Evolutionary conservation across 1,140 invertebrate genomes (phyloP), one percentile per base, ranked within the genome.

Genomic region (Tetraneura akinire): DNA sequence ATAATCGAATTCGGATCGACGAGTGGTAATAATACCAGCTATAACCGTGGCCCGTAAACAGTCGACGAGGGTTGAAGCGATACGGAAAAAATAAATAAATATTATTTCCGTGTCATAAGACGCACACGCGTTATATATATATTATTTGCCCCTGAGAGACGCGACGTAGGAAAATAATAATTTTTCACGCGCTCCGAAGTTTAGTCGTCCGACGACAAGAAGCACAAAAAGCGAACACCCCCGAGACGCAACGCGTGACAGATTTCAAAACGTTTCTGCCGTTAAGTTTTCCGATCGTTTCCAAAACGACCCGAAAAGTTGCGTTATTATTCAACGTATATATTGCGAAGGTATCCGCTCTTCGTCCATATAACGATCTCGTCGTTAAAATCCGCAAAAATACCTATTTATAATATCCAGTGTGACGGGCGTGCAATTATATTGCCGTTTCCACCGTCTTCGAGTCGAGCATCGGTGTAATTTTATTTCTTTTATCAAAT

Each of bases 231-330:
- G 66, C n/a, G 66, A 68, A 68, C 66, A 68, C 66, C 66, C 73
- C 73, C 51, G 73, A 76, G 73, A 76, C 73, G 51, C 51, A 21
- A 26, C 73, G 49, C 73, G 49, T 76, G 73, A 76, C 53, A 76
- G 73, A 76, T 76, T 51, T 73, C 70, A 32, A 73, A 73, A 73
- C 45, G 47, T 49, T 73, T 42, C 32, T 26, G 11, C 70, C 13
- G 73, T 42, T 57, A 57, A 57, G 73, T 76, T 76, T 76, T 76
- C 73, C 21, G 53, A 76, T 76, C 73, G 57, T 57, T 76, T 76
- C 14, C 73, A 53, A 53, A 73, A 73, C 47, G 32, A 32, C 73
- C 51, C 29, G 1, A 32, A 55, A 76, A 76, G 73, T 76, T 37
- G 51, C 16, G 73, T 76, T 57, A 57, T 57, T 76, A 76, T 76